Evolutionary conservation across 2,888 invertebrate genomes (phyloP), one percentile per base, ranked within the genome.

Genomic region (Phymatocera aterrima): DNA sequence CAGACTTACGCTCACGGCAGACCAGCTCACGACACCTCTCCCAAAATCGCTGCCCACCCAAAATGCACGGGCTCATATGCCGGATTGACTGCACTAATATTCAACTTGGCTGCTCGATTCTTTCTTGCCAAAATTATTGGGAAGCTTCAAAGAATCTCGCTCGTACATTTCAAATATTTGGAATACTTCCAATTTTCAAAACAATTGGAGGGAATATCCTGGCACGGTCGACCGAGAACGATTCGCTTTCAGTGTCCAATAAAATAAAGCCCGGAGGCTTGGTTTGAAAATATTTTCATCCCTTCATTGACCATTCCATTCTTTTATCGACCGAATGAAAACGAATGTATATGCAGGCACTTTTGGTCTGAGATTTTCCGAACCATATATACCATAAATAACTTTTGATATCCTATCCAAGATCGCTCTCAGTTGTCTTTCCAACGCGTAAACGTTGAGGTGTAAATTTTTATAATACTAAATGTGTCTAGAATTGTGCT

Each of bases 391-490:
- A 57, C 57, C 28, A 28, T 3, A 3, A 64, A 37, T 64, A 64
- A 37, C 37, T 64, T 64, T 43, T 15, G 6, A 28, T 24, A 46
- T 28, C 46, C 43, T 28, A 12, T 68, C 28, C 18, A 40, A n/a
- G 5, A 15, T 28, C n/a, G n/a, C n/a, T 68, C 10, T 15, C 24
- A n/a, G 28, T 28, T 18, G 28, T 68, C 46, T 68, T 21, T 68
- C 18, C 68, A 43, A n/a, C 40, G 12, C 43, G 46, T 24, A 24
- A 68, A 28, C 24, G 24, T 68, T n/a, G 43, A 43, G 68, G 15
- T 68, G 46, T 68, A 43, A 68, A 68, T 68, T 68, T 2, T 24
- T 4, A 28, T 46, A 68, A 46, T 68, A 24, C 43, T 46, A n/a
- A n/a, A n/a, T n/a, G n/a, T n/a, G 12, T 46, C 15, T 12, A 46